A percentile compares a stretch with the other conserved stretches of the same genome.
phyloP scores from a whole-genome alignment of 2,113 vertebrate genomes.

The Halichoerus grypus region DNA sequence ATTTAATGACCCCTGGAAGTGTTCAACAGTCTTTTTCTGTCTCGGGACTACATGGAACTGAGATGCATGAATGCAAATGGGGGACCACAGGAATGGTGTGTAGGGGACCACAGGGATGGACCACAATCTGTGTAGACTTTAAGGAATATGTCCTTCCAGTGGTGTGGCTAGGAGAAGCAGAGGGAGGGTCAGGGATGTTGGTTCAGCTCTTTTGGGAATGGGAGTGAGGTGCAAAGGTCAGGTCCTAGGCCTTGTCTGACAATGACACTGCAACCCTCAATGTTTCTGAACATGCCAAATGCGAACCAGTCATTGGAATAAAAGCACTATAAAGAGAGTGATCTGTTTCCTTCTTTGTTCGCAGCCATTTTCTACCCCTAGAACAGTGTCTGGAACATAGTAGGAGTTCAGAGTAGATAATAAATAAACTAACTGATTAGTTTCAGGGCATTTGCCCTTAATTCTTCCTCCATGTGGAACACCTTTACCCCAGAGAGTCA shows the following conservation, averaged over 20 bases:
- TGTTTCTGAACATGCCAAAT: not conserved
- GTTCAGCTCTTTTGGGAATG: not conserved
- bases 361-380: not conserved
- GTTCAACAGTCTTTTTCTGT: not conserved
- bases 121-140: not conserved
- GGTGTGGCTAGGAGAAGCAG: not conserved
- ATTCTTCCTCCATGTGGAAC: not conserved
- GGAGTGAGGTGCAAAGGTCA: not conserved
- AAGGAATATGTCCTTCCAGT: not conserved
- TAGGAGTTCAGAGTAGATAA: not conserved
- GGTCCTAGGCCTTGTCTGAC: not conserved
- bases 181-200: not conserved
- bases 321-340: not conserved
- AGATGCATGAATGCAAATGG: not conserved
- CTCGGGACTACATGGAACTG: not conserved
- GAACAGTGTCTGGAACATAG: not conserved
- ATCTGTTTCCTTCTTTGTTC: not conserved
- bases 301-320: not conserved
- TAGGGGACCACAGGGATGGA: not conserved
- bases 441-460: not conserved
- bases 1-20: not conserved
- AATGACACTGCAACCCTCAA: not conserved
- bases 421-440: not conserved
- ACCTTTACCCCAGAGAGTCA: not conserved
- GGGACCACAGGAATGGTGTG: not conserved